Base-by-base conservation (phyloP, 1,140 invertebrate species). In the Phocides pigmalion region DNA sequence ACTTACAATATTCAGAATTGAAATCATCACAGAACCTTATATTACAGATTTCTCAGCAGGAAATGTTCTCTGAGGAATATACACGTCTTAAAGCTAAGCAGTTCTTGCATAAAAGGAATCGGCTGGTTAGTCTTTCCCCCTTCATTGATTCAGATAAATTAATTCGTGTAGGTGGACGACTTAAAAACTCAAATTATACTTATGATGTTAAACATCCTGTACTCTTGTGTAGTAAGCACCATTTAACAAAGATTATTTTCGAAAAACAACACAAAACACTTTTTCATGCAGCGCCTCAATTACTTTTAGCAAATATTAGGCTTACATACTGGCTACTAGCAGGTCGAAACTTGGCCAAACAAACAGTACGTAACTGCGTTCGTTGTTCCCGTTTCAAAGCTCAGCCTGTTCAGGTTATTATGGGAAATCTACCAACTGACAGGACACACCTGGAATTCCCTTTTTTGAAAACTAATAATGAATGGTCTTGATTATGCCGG, bases 81-180 rank as follows among this genome's bases (percentile, higher is more conserved):
- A 16, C 25, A 9, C 22, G 22, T 32, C 22, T 58, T 32, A 44
- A 58, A 32, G 4, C n/a, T 25, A 46, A 49, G 47, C 51, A 64
- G n/a, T n/a, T 22, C 28, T 59, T 62, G 32, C 37, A 59, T 25
- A 47, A 41, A 46, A 74, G 64, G 32, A 69, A 66, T 47, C 41
- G 64, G 35, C 62, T 78, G 6, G 14, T 41, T 12, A 39, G 41
- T 16, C 62, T 89, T 32, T 79, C 63, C 56, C 84, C 79, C 2
- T 89, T 89, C 64, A 16, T 90, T 5, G 81, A 86, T 61, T 2
- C 66, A 5, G 47, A 74, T 4, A 78, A 79, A n/a, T 17, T 91
- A n/a, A 49, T 92, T n/a, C 64, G 80, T 53, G 82, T 87, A 14
- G 64, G 64, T 44, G 68, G 62, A 16, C 51, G 69, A 14, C 59